Base-by-base conservation (phyloP, 2,888 invertebrate genomes). In the Pocota personata region DNA sequence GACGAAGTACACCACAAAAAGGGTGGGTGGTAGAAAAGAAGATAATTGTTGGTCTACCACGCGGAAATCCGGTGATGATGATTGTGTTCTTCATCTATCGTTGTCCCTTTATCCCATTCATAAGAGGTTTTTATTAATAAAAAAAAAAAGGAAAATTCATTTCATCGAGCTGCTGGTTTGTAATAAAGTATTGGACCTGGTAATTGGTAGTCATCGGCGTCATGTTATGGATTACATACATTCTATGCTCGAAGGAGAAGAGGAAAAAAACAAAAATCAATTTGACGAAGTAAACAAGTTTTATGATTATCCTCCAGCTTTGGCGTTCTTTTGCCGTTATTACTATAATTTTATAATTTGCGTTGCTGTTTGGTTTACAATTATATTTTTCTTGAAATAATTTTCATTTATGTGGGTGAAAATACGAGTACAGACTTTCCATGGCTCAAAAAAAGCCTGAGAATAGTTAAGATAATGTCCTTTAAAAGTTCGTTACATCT, bases 31-130 rank as follows among this genome's bases (percentile, higher is more conserved):
- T 37, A 5, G 40, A 62, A 58, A 40, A 62, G 35, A 50, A 32
- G 67, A 69, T 69, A 69, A 76, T 76, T 76, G 62, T 48, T 82
- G 62, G 75, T 55, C 62, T 64, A 32, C 67, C 76, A 76, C n/a
- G 48, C 69, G 55, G 76, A 69, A 37, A 64, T 82, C 69, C 76
- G 62, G 43, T 64, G 30, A 48, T 67, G 76, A 76, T 82, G 76
- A 82, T 76, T 82, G 32, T 76, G 21, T 62, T 82, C 37, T 24
- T n/a, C 32, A 57, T 46, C 30, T 35, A 14, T 32, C 6, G 30
- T 14, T 60, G 40, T 60, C 21, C 8, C 21, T 35, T 27, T 19
- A 46, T 55, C 64, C 30, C 8, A 40, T 52, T 69, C 24, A 27
- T 2, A 30, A 43, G 35, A 48, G 19, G 21, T 19, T 32, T 50